Conservation (phyloP, 2,888 invertebrate species). For the Esperia sulphurella region DNA sequence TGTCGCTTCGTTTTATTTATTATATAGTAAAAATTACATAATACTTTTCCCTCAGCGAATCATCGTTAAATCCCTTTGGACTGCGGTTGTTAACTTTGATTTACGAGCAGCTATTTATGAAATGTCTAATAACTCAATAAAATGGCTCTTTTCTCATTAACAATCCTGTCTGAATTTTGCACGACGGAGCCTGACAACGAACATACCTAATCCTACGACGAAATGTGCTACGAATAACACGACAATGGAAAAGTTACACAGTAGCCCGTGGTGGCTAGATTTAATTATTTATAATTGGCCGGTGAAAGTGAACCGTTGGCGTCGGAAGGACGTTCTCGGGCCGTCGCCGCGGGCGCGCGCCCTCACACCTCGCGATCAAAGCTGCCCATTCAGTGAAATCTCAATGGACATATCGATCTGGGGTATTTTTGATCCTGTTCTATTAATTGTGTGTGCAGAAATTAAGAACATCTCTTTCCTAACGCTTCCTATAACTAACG, state of each 20-base stretch:
- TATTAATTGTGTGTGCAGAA: no score
- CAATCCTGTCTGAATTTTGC: no score
- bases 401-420: slow-evolving; percentile 10
- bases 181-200: no score
- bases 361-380: slow-evolving; percentile 9
- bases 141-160: background rate
- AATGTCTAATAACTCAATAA: background rate
- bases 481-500: no score
- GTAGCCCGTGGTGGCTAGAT: slow-evolving; percentile 2
- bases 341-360: background rate
- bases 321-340: background rate
- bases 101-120: slow-evolving; percentile 4
- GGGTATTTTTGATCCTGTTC: slow-evolving; percentile 4
- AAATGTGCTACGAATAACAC: no score
- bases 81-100: slow-evolving; percentile 3
- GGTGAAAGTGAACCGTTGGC: slow-evolving; percentile 8
- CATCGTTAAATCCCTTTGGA: slow-evolving; percentile 4
- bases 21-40: slow-evolving; percentile 1
- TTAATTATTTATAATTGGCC: slow-evolving; percentile 7
- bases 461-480: no score
- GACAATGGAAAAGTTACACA: no score
- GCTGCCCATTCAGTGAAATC: slow-evolving; percentile 11
- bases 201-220: no score
- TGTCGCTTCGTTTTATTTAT: background rate
- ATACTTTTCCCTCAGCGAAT: background rate